phyloP scores from a whole-genome alignment of 2,113 vertebrate genomes.

The Lepidothrix coronata region DNA sequence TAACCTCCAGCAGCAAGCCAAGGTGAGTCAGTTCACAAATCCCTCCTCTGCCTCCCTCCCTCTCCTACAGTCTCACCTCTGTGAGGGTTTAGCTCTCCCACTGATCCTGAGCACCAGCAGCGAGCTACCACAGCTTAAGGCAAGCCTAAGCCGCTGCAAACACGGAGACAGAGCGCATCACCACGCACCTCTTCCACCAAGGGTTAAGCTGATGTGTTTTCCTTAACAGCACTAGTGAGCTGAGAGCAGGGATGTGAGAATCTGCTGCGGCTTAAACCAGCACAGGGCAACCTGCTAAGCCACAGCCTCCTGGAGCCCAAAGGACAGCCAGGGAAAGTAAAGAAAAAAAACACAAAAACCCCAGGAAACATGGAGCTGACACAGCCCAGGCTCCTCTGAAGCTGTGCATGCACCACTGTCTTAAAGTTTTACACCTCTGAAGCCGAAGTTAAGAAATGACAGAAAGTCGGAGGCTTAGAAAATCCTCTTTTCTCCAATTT shows the following conservation, averaged over 20 bases:
- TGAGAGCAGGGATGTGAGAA: background rate
- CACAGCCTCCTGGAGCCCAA: background rate
- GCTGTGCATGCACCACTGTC: background rate
- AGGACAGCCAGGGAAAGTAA: background rate
- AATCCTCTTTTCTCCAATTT: background rate
- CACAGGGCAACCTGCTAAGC: slow-evolving; percentile 6
- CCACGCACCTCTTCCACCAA: background rate
- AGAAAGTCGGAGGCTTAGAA: background rate
- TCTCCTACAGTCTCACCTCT: background rate
- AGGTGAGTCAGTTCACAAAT: background rate
- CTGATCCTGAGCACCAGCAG: background rate
- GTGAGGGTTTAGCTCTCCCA: background rate
- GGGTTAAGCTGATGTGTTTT: slow-evolving; percentile 33
- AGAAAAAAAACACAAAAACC: no score
- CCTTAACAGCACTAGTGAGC: slow-evolving; percentile 26
- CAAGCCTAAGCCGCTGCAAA: slow-evolving; percentile 7
- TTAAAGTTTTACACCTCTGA: background rate
- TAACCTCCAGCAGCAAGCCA: background rate
- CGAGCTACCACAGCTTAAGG: background rate
- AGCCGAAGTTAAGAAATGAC: background rate
- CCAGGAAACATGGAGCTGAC: background rate
- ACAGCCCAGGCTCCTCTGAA: background rate
- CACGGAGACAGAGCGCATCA: background rate
- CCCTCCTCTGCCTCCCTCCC: background rate
- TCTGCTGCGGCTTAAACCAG: background rate